A percentile compares a stretch with the other conserved stretches of the same genome.
phyloP scores from a whole-genome alignment of 2,113 vertebrate species.

The Crotophaga sulcirostris region DNA sequence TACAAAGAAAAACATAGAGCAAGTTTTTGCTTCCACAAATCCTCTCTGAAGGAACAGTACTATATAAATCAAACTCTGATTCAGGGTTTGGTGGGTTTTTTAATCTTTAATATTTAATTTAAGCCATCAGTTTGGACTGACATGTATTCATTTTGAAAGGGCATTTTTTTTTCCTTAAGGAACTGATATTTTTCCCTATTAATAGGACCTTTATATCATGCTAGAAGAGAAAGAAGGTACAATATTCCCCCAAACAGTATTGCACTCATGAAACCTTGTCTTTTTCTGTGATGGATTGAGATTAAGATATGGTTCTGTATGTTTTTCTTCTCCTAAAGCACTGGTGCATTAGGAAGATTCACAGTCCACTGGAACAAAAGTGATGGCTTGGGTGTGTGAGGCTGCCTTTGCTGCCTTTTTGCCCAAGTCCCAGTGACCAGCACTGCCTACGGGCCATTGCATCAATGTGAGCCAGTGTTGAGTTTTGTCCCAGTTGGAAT shows the following conservation, averaged over 20 bases:
- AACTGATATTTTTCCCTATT: background rate
- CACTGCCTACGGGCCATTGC: background rate
- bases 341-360: background rate
- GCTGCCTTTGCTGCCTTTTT: background rate
- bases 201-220: background rate
- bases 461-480: background rate
- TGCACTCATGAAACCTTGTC: background rate
- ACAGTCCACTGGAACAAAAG: background rate
- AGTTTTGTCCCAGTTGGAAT: fast-evolving
- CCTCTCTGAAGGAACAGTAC: constrained; percentile 1
- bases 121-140: constrained; percentile 19
- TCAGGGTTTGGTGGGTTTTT: background rate
- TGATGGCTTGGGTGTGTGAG: background rate
- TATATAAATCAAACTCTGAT: constrained; percentile 35
- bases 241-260: background rate
- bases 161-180: background rate
- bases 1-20: background rate
- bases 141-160: background rate
- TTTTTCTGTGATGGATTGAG: background rate
- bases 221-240: background rate
- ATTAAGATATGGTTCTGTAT: background rate
- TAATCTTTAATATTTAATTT: constrained; percentile 48
- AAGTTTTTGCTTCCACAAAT: constrained; percentile 22
- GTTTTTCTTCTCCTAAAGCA: background rate
- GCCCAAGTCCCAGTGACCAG: background rate